A percentile compares a stretch with the other conserved stretches of the same genome.
phyloP scores from a whole-genome alignment of 2,888 invertebrate genomes.

The Leptopterna dolabrata region DNA sequence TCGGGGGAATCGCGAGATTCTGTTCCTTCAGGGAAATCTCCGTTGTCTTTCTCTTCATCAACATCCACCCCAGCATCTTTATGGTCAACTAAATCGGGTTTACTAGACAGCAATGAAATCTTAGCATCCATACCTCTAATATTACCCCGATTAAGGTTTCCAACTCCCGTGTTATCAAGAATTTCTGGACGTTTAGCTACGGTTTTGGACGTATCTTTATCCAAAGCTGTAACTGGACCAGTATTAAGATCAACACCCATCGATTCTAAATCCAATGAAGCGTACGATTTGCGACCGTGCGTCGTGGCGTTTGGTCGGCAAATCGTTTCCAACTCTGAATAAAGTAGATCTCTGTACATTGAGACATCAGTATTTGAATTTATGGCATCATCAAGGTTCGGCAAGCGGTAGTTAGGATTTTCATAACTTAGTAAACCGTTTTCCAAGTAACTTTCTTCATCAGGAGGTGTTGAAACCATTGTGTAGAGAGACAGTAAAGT shows the following conservation, averaged over 20 bases:
- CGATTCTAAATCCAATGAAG: constrained; percentile 75
- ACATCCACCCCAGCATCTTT: constrained; percentile 60
- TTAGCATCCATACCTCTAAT: constrained; percentile 63
- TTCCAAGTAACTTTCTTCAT: constrained; percentile 79
- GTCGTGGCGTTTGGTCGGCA: constrained; percentile 68
- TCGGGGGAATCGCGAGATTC: constrained; percentile 65
- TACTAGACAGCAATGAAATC: constrained; percentile 61
- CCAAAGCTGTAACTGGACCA: constrained; percentile 70
- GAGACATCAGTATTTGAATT: constrained; percentile 74
- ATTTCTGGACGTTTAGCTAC: constrained; percentile 64
- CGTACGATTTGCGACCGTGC: constrained; percentile 72
- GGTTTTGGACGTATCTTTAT: constrained; percentile 69
- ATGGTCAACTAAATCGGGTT: constrained; percentile 65
- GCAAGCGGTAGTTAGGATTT: constrained; percentile 89
- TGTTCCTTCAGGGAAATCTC: neutral
- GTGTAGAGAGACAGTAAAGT: constrained; percentile 73
- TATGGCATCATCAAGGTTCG: constrained; percentile 80
- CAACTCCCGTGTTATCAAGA: constrained; percentile 58
- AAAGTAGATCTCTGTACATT: constrained; percentile 77
- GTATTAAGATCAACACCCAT: constrained; percentile 78
- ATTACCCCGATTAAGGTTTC: constrained; percentile 64
- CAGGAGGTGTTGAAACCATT: constrained; percentile 72
- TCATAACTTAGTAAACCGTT: constrained; percentile 91
- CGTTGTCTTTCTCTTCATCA: constrained; percentile 61
- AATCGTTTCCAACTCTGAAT: constrained; percentile 74